These are phyloP conservation scores for Istiophorus platypterus DNA, from an alignment of 2,113 vertebrate genomes.

Conservation along the genomic window DNA sequence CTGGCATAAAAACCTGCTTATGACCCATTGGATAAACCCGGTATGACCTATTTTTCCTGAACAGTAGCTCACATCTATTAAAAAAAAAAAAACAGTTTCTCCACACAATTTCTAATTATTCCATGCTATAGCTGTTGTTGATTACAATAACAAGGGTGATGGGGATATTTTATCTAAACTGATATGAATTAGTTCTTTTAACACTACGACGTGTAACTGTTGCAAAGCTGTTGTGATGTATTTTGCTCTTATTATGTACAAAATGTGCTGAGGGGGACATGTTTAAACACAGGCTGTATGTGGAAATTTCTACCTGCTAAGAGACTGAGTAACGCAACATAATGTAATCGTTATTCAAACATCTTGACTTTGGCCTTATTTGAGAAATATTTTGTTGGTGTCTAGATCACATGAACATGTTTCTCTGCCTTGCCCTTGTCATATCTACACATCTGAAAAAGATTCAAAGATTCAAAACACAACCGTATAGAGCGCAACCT, in stretches of 20 bases:
- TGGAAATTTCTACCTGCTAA: conserved; percentile 4
- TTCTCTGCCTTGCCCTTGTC: neutral
- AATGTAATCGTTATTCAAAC: conserved; percentile 1
- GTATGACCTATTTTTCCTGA: neutral
- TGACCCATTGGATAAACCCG: conserved; percentile 13
- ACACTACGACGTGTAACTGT: neutral
- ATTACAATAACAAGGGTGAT: neutral
- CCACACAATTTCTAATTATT: no score
- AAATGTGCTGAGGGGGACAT: neutral
- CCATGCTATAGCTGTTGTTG: neutral
- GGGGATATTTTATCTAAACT: neutral
- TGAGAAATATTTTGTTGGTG: neutral
- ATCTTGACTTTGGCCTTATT: neutral
- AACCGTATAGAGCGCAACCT: conserved; percentile 16
- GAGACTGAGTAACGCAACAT: neutral
- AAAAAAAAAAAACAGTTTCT: neutral
- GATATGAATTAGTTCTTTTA: neutral
- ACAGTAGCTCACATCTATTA: neutral
- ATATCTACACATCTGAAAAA: conserved; percentile 5
- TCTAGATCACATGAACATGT: neutral
- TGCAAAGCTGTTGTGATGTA: neutral
- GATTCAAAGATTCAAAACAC: conserved; percentile 23
- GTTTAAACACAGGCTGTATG: neutral
- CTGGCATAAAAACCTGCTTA: neutral
- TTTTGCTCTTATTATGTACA: neutral